phyloP scores from a whole-genome alignment of 2,113 vertebrate species.

The Peromyscus leucopus region DNA sequence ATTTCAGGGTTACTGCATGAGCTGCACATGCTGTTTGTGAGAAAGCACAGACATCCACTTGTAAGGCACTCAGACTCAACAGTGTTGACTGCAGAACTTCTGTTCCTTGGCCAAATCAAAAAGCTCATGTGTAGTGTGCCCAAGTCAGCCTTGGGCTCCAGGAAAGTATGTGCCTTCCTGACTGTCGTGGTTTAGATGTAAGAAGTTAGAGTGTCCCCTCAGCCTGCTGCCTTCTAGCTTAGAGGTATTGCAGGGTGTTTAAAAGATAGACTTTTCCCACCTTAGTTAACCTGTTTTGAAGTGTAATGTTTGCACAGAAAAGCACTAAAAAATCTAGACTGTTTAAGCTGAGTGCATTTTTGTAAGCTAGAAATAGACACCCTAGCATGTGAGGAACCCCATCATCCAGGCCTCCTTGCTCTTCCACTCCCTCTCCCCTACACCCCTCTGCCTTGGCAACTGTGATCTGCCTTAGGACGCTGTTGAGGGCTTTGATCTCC shows the following conservation, averaged over 20 bases:
- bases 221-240: conserved; percentile 15
- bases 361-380: background rate
- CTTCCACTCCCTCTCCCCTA: too few relatives aligned
- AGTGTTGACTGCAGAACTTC: background rate
- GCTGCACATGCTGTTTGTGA: background rate
- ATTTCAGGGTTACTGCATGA: background rate
- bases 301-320: background rate
- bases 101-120: background rate
- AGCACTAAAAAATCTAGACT: background rate
- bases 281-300: background rate
- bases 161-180: background rate
- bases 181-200: background rate
- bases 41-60: background rate
- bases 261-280: background rate
- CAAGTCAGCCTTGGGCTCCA: background rate
- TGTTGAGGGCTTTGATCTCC: background rate
- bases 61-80: background rate
- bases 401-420: rapidly evolving
- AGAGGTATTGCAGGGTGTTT: background rate
- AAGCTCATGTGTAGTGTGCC: background rate
- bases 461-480: background rate
- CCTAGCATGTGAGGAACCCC: background rate
- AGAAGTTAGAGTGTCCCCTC: background rate
- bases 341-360: background rate
- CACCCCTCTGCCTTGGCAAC: rapidly evolving